phyloP scores from a whole-genome alignment of 2,113 vertebrate genomes.

The Alexandromys fortis region DNA sequence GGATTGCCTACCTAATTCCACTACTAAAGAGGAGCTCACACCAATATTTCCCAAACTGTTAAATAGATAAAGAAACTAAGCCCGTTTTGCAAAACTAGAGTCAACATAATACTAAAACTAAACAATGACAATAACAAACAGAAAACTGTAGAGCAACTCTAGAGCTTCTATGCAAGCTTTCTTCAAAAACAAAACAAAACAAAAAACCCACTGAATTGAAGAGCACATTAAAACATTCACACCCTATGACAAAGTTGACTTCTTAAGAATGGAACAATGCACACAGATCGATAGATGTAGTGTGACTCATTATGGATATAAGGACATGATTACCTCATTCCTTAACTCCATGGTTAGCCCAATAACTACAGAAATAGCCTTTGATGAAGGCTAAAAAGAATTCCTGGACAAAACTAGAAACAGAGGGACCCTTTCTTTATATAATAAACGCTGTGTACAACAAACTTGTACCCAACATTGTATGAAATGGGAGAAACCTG shows the following conservation, averaged over 20 bases:
- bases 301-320: background rate
- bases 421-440: background rate
- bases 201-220: background rate
- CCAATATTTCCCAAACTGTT: background rate
- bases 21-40: background rate
- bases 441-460: background rate
- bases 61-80: background rate
- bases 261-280: background rate
- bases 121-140: background rate
- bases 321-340: background rate
- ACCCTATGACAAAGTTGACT: background rate
- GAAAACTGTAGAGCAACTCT: background rate
- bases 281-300: background rate
- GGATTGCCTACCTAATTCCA: background rate
- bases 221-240: background rate
- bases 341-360: background rate
- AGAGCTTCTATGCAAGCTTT: too few species aligned
- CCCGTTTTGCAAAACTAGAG: background rate
- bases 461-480: background rate
- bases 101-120: background rate
- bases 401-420: background rate
- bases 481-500: background rate
- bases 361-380: background rate
- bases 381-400: background rate
- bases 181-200: too few species aligned